Evolutionary conservation across 2,888 invertebrate genomes (phyloP).

Genomic region (Eucera pruinosa): DNA sequence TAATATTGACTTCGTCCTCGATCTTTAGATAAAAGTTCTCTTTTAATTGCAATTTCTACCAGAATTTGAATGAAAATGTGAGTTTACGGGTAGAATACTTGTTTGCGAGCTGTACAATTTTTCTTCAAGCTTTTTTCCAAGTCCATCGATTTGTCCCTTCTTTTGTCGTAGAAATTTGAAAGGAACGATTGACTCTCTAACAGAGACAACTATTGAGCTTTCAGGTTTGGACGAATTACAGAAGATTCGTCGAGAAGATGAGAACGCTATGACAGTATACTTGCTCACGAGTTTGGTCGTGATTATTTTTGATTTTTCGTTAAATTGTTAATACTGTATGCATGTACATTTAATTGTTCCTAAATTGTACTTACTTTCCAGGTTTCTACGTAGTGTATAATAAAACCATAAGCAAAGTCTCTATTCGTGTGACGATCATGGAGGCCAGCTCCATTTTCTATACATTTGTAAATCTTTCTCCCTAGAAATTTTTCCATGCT

Average conservation of each 20-base stretch:
- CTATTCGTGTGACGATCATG: slow-evolving; percentile 51
- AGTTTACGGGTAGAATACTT: slow-evolving; percentile 31
- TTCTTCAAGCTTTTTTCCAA: slow-evolving; percentile 4
- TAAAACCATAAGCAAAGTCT: slow-evolving; percentile 55
- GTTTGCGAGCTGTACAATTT: slow-evolving; percentile 17
- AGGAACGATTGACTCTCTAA: too few relatives aligned
- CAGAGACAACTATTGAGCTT: slow-evolving; percentile 27
- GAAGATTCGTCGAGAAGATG: slow-evolving; percentile 14
- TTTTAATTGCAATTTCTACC: slow-evolving; percentile 4
- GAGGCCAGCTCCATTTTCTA: slow-evolving; percentile 66
- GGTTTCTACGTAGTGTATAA: slow-evolving; percentile 51
- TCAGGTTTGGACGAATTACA: slow-evolving; percentile 29
- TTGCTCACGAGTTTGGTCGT: not conserved
- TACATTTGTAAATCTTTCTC: slow-evolving; percentile 38
- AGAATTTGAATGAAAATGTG: slow-evolving; percentile 6
- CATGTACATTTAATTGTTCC: slow-evolving; percentile 41
- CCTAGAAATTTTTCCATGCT: slow-evolving; percentile 46
- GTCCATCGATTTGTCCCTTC: not conserved
- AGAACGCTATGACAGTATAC: not conserved
- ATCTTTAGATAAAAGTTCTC: slow-evolving; percentile 12
- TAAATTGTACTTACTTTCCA: slow-evolving; percentile 55
- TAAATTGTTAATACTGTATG: slow-evolving; percentile 14
- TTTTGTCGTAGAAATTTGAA: slow-evolving; percentile 2
- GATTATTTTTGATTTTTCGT: slow-evolving; percentile 2
- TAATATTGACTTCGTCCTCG: slow-evolving; percentile 29